Evolutionary conservation across 2,797 vertebrate species (phyloP).

Genomic region (Lycodopsis pacificus): DNA sequence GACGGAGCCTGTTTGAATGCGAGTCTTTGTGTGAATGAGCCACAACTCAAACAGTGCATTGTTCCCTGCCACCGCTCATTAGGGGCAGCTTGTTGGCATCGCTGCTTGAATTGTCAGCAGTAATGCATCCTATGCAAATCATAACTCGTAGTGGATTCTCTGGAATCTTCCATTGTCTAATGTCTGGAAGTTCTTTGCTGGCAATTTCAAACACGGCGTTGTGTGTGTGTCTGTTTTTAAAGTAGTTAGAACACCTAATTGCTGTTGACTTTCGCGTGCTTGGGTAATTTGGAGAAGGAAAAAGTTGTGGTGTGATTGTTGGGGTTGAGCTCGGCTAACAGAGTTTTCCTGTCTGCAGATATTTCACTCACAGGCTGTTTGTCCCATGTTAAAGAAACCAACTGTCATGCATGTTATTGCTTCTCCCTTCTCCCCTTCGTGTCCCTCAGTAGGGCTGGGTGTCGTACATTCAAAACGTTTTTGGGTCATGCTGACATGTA

Average conservation of each 20-base stretch:
- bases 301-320: conserved; percentile 4
- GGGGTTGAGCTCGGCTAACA: background rate
- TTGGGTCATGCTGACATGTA: background rate
- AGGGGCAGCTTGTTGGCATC: conserved; percentile 53
- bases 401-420: background rate
- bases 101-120: conserved; percentile 35
- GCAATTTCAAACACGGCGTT: conserved; percentile 28
- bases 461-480: background rate
- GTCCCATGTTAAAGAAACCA: background rate
- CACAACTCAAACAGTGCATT: conserved; percentile 51
- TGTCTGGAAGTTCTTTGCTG: conserved; percentile 46
- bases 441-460: too few species aligned
- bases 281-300: background rate
- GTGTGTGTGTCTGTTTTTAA: conserved; percentile 13
- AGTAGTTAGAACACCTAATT: conserved; percentile 33
- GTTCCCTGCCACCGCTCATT: conserved; percentile 55
- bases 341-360: conserved; percentile 3
- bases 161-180: conserved; percentile 45
- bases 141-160: conserved; percentile 50
- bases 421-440: background rate
- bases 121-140: conserved; percentile 59
- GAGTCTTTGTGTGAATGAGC: conserved; percentile 44
- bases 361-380: conserved; percentile 3
- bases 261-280: conserved; percentile 38
- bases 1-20: conserved; percentile 47